Percentiles rank a stretch among this genome's conserved stretches.
Conservation (phyloP, 2,113 vertebrate species). For the Piprites chloris region DNA sequence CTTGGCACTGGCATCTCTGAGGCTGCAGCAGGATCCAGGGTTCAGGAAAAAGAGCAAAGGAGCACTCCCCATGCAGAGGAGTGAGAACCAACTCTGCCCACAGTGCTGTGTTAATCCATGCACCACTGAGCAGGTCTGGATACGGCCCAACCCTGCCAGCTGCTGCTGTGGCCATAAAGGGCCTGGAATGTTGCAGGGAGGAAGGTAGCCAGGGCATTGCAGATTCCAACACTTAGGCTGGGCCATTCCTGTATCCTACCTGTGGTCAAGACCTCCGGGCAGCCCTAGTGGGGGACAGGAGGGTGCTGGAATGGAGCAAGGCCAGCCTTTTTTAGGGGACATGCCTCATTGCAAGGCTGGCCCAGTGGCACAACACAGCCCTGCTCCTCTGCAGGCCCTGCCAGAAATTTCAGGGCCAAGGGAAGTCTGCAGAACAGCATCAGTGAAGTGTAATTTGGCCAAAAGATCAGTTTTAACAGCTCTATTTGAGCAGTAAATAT, state of each 20-base stretch:
- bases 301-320: neutral
- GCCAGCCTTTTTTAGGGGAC: neutral
- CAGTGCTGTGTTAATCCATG: rapidly evolving
- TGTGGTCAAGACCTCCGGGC: neutral
- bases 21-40: neutral
- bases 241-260: neutral
- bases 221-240: neutral
- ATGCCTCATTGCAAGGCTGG: neutral
- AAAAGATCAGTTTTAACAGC: neutral
- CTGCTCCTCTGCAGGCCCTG: neutral
- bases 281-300: neutral
- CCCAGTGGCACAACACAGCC: neutral
- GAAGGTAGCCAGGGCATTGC: neutral
- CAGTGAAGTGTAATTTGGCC: neutral
- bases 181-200: neutral
- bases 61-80: neutral
- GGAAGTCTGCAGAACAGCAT: neutral
- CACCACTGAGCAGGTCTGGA: neutral
- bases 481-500: neutral
- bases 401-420: neutral
- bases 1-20: neutral
- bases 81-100: rapidly evolving
- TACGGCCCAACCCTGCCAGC: neutral
- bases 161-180: neutral
- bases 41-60: neutral